Percentiles rank a stretch among this genome's conserved stretches.
These are phyloP conservation scores for Paramisgurnus dabryanus DNA, from an alignment of 2,113 vertebrate genomes.

Conservation along the genomic window DNA sequence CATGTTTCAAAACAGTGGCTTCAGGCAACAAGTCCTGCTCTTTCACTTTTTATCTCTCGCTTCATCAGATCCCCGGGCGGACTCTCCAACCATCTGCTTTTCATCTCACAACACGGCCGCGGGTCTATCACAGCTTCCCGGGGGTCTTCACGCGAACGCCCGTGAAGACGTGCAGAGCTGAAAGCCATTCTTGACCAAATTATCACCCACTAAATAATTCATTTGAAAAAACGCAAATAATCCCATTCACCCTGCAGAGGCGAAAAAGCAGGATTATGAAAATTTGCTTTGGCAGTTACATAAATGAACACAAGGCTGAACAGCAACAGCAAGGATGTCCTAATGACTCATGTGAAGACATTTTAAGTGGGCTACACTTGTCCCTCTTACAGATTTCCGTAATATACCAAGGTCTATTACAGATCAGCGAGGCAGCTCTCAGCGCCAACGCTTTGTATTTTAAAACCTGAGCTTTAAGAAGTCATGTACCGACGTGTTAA, in stretches of 20 bases:
- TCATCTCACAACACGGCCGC: constrained; percentile 22
- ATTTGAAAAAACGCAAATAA: constrained; percentile 2
- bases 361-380: too few relatives aligned
- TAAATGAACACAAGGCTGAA: background rate
- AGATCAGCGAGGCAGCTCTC: constrained; percentile 18
- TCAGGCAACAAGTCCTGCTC: constrained; percentile 49
- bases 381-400: too few relatives aligned
- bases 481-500: background rate
- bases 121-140: constrained; percentile 30
- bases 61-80: constrained; percentile 9
- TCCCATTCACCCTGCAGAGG: background rate
- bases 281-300: background rate
- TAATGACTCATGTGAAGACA: background rate
- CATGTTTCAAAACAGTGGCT: constrained; percentile 34
- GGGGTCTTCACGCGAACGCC: background rate
- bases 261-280: background rate
- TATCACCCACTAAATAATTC: constrained; percentile 32
- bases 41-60: constrained; percentile 32
- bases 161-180: background rate
- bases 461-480: background rate
- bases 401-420: background rate
- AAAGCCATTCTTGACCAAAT: constrained; percentile 16
- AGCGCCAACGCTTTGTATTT: background rate
- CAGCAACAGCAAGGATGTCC: background rate
- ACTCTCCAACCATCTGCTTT: constrained; percentile 49